These are phyloP conservation scores for Strigamia crassipes DNA, from an alignment of 2,888 invertebrate species.

Conservation along the genomic window DNA sequence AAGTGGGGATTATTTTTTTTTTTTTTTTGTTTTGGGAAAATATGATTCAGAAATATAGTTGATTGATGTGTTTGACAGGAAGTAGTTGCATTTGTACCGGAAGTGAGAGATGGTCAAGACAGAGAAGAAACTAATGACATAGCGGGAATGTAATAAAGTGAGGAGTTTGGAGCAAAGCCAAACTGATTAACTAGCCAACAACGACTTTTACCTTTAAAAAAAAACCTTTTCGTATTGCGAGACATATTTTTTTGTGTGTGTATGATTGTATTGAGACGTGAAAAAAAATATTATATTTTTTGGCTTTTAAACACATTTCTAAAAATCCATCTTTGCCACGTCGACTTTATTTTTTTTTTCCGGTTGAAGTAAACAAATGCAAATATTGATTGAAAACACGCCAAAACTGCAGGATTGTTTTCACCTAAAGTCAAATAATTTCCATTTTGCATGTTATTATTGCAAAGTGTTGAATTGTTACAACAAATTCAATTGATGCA, in stretches of 20 bases:
- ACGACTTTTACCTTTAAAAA: background rate
- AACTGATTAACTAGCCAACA: conserved; percentile 30
- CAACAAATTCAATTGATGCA: too few relatives aligned
- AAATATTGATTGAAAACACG: background rate
- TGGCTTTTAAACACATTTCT: too few relatives aligned
- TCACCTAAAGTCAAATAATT: too few relatives aligned
- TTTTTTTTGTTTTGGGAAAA: too few relatives aligned
- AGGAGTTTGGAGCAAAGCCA: conserved; percentile 5
- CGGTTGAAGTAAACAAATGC: background rate
- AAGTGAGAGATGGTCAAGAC: conserved; percentile 32
- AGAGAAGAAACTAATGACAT: conserved; percentile 40
- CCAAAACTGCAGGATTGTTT: too few relatives aligned
- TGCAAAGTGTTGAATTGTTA: too few relatives aligned
- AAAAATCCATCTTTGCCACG: background rate
- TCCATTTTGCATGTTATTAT: too few relatives aligned
- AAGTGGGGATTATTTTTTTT: too few relatives aligned
- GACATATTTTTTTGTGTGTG: background rate
- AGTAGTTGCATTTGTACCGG: conserved; percentile 29
- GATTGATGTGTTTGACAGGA: conserved; percentile 12
- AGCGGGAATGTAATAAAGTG: conserved; percentile 29
- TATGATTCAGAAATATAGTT: background rate
- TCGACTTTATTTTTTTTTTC: background rate
- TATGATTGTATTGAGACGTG: background rate
- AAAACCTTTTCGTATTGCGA: background rate
- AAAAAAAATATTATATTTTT: background rate